Base-by-base conservation (phyloP, 2,888 invertebrate genomes). In the Tigriopus californicus region DNA sequence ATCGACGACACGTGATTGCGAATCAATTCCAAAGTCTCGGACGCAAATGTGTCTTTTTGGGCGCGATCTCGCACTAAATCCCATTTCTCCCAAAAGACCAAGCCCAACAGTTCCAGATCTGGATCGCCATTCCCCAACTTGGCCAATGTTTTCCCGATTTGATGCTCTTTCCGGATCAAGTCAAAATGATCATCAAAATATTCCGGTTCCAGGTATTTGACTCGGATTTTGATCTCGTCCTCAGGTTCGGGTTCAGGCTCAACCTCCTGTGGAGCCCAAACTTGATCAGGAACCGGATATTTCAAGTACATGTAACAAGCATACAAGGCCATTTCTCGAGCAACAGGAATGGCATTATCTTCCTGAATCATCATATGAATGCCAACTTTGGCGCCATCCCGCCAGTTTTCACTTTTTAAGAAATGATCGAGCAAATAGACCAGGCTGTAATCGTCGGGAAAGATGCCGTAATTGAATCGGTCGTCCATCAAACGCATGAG, bases 131-230 rank as follows among this genome's bases (percentile, higher is more conserved):
- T 73, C 2, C 80, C 78, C 61, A 81, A 76, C 72, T 77, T 77
- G 41, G 76, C 74, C 55, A 94, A 72, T 1, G 89, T 85, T 74
- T 94, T 94, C 0, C 92, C 92, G 54, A 85, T 75, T 46, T 88
- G 73, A 67, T 80, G 76, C 25, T 76, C 70, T 6, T 81, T 77
- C 64, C 86, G 81, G 61, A 71, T 77, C 20, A 92, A 75, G 71
- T 90, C 90, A 73, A 90, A 89, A 70, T 94, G 91, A 67, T 87
- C 84, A 73, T 94, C 92, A 72, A 83, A 82, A 69, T 77, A 86
- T 0, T 82, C 80, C 69, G 90, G 89, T 66, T 84, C 77, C 44
- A 97, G 67, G 69, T 77, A 92, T 61, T 76, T 77, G 0, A 94
- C 80, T 64, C 90, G 76, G 10, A 90, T 76, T 72, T 82, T 83